Evolutionary conservation across 2,888 invertebrate species (phyloP).

Genomic region (Heteropelma amictum): DNA sequence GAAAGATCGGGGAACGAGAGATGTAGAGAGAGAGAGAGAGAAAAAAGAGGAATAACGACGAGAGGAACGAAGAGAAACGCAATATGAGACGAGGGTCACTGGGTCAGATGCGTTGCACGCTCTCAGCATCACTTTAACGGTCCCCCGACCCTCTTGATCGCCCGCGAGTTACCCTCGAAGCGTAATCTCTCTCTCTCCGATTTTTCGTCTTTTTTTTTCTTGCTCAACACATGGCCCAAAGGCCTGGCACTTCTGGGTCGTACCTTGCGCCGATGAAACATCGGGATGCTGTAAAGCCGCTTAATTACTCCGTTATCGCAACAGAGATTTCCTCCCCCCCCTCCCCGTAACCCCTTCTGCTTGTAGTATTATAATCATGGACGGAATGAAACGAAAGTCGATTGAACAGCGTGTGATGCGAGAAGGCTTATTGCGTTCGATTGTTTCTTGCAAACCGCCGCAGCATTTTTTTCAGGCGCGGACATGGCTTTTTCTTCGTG

Average conservation of each 20-base stretch:
- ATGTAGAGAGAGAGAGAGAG: conserved; percentile 18
- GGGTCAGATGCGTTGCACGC: conserved; percentile 73
- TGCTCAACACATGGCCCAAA: conserved; percentile 70
- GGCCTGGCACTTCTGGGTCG: conserved; percentile 46
- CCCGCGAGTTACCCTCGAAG: conserved; percentile 41
- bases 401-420: no score
- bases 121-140: conserved; percentile 55
- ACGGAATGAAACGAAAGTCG: no score
- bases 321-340: conserved; percentile 9
- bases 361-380: no score
- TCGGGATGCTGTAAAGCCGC: conserved; percentile 18
- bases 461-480: no score
- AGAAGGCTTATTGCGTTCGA: no score
- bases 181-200: conserved; percentile 33
- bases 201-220: conserved; percentile 26
- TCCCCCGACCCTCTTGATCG: conserved; percentile 44
- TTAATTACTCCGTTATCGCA: conserved; percentile 40
- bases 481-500: no score
- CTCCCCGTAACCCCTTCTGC: no score
- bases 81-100: conserved; percentile 71
- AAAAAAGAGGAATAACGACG: conserved; percentile 16
- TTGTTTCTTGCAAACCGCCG: no score
- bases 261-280: conserved; percentile 24
- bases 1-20: background rate
- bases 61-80: conserved; percentile 58